Base-by-base conservation (phyloP, 2,797 vertebrate genomes). In the Serranus cabrilla region DNA sequence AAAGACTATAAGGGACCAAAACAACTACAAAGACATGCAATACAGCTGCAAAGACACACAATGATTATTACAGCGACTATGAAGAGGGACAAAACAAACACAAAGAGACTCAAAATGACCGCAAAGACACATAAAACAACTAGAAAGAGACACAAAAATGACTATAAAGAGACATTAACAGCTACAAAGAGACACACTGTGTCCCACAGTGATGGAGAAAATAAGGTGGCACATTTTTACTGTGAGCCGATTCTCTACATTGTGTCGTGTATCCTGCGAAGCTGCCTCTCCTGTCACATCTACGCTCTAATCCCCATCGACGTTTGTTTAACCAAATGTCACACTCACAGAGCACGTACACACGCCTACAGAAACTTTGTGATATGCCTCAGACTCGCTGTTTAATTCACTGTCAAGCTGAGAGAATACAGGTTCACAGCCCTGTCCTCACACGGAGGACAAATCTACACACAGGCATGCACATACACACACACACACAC, bases 381-480 rank as follows among this genome's bases (percentile, higher is more conserved):
- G 60, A 80, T 73, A 71, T 50, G 46, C 45, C 55, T 47, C 62
- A 79, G 71, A 74, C 74, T 42, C 20, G 17, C 67, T 92, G 87
- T 93, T 92, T 89, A 92, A 91, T 77, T 86, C 67, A 34, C 80
- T 81, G 89, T 92, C 91, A 91, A 0, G 37, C 65, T 85, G 91
- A 94, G 75, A 71, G 47, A 87, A 79, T 21, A 47, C 91, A 93
- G 93, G 76, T 84, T 82, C 86, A 23, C 65, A 68, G 75, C 57
- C 54, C 67, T 51, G 59, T 80, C 66, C 45, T 76, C 66, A 80
- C 73, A 77, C 61, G 45, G 23, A 55, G 81, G 63, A 89, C 63
- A 76, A 51, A 81, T 77, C 11, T 8, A 46, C 42, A n/a, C 50
- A 2, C 17, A 23, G 40, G 31, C 23, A 11, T 17, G 2, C 23